These are phyloP conservation scores for Martes martes DNA, from an alignment of 2,113 vertebrate genomes.

Conservation along the genomic window DNA sequence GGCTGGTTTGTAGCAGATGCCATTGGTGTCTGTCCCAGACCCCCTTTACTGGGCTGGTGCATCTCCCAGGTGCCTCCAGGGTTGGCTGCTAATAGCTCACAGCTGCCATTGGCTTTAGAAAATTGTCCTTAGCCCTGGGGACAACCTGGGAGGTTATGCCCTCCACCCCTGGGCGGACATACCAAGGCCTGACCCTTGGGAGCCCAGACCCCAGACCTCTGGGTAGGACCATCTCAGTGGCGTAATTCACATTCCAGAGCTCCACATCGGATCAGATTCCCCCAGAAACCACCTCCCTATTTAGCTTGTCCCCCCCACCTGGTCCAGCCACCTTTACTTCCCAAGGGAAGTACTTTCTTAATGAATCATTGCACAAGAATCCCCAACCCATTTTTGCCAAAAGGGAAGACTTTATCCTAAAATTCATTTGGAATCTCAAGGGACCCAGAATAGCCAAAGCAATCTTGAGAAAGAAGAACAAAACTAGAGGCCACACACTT, in stretches of 20 bases:
- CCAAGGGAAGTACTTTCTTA: neutral
- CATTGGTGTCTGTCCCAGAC: neutral
- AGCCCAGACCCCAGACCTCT: neutral
- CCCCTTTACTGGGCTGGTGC: no score
- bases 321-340: neutral
- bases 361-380: neutral
- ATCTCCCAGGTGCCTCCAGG: neutral
- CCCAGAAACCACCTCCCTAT: neutral
- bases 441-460: neutral
- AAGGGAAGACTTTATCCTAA: neutral
- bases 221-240: rapidly evolving
- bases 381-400: neutral
- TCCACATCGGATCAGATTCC: neutral
- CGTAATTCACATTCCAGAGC: neutral
- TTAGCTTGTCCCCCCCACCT: neutral
- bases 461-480: neutral
- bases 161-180: neutral
- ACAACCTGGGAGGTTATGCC: neutral
- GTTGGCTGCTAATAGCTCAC: neutral
- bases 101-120: neutral
- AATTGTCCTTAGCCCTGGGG: neutral
- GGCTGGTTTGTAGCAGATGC: neutral
- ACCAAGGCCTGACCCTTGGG: neutral
- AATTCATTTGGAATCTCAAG: neutral
- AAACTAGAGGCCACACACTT: neutral